These are phyloP conservation scores for Brachionus asplanchnoidis DNA, from an alignment of 1,140 invertebrate genomes.

Conservation along the genomic window DNA sequence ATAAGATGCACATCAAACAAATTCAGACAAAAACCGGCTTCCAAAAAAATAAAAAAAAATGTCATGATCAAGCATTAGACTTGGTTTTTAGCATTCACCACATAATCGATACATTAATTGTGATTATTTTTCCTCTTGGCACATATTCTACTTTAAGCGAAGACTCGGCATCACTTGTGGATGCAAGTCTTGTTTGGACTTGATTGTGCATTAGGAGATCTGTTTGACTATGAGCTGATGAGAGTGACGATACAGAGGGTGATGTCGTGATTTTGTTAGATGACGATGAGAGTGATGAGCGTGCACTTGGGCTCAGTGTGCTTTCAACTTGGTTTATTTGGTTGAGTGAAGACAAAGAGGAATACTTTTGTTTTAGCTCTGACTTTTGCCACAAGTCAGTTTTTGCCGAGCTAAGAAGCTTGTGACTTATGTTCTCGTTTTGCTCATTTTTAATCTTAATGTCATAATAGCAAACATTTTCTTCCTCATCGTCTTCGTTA, in stretches of 20 bases:
- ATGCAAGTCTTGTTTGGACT: not conserved
- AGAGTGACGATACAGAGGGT: not conserved
- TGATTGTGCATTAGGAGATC: conserved; percentile 12
- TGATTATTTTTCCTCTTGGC: conserved; percentile 9
- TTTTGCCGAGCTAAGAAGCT: not conserved
- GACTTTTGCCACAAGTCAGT: not conserved
- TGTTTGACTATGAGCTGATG: not conserved
- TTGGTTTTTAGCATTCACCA: conserved; percentile 10
- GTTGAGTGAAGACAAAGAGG: conserved; percentile 2
- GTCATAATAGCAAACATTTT: conserved; percentile 19
- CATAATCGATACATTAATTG: conserved; percentile 28
- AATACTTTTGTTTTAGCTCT: not conserved
- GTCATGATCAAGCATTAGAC: not conserved
- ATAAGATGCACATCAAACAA: not conserved
- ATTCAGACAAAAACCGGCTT: not conserved
- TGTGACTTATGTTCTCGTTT: not conserved
- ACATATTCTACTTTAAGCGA: conserved; percentile 29
- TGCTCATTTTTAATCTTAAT: conserved; percentile 29
- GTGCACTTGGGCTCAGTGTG: not conserved
- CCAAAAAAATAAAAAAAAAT: not conserved
- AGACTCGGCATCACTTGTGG: not conserved
- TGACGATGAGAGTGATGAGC: conserved; percentile 26
- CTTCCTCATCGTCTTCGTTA: conserved; percentile 17
- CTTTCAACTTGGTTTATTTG: conserved; percentile 2
- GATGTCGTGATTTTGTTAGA: conserved; percentile 21